Evolutionary conservation across 2,888 invertebrate genomes (phyloP), one percentile per base, ranked within the genome.

Genomic region (Cyaniris semiargus): DNA sequence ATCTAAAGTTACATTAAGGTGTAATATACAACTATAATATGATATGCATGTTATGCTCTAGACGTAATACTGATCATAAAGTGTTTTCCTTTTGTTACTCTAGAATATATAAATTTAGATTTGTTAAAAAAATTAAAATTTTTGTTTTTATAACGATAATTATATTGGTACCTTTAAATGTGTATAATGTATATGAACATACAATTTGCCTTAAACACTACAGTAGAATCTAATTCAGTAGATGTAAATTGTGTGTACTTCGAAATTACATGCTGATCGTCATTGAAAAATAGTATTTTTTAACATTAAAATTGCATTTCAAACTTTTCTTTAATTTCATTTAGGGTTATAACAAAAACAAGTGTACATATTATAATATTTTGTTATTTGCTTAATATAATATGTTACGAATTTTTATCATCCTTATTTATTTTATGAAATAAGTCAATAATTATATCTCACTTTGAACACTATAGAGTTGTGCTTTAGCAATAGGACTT

Each of bases 401-500:
- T 48, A 48, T 72, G 23, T 31, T 48, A 27, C 3, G 23, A 74
- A 23, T 48, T 72, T 72, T 74, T 48, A 48, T 74, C 48, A 48
- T 53, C 66, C 66, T 66, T 66, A 66, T 27, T 48, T 74, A 48
- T 74, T 74, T 74, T 27, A 18, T 74, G 3, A 5, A 31, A 44
- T 48, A 74, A 38, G 38, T 38, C 38, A 71, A 53, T 38, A n/a
- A 71, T 38, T 8, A 21, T 71, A 74, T 53, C 21, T 27, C 53
- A 74, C 74, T 38, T 48, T 48, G 18, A 74, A 53, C 23, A 13
- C 8, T 53, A 48, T 90, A 91, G 89, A 90, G 86, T 89, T 90
- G 90, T 89, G 88, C 90, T 90, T 74, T 92, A 91, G 90, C 88
- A 88, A 76, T 93, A 93, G 93, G 86, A 90, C 86, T 92, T 93